Base-by-base conservation (phyloP, 64 coral and sea anemone species). In the Montipora cactus region DNA sequence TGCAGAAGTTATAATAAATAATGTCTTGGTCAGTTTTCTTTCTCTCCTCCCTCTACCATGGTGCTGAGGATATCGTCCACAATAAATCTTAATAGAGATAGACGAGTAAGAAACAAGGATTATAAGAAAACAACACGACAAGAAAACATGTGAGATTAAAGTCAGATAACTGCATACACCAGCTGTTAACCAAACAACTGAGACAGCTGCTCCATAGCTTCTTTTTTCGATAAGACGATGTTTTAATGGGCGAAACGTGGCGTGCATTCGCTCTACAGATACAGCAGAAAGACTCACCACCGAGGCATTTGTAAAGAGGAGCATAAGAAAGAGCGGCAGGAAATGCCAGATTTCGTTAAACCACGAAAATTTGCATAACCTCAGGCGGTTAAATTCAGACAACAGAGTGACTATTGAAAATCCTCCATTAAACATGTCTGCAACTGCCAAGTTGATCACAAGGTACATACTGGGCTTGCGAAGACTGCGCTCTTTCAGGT, bases 351-450 rank as follows among this genome's bases (percentile, higher is more conserved):
- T 3, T 25, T 25, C 16, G 8, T 23, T 10, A 74, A 10, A 8
- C 7, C 2, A 9, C 22, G 71, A 11, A 4, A 25, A 3, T 8
- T 25, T 25, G 20, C 7, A 25, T 74, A 37, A 37, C 37, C 37
- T 37, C 37, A 25, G n/a, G 2, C n/a, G 20, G 2, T 7, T 2
- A 37, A 37, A 22, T 25, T 25, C 22, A 8, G 9, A 28, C 4
- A 7, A 74, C 22, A 16, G 8, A 13, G 19, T 14, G 11, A 19
- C 8, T 8, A 6, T 11, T 25, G 71, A 74, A 82, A 45, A 45
- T 62, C 61, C 81, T 47, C 81, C 81, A 18, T 47, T 59, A 2
- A 84, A 20, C 81, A 84, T 69, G 66, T 84, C 81, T 19, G 37
- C 37, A 46, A 84, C 51, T 57, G 79, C 21, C 51, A 81, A 19